Evolutionary conservation across 2,888 invertebrate species (phyloP), one percentile per base, ranked within the genome.

Genomic region (Timema cristinae): DNA sequence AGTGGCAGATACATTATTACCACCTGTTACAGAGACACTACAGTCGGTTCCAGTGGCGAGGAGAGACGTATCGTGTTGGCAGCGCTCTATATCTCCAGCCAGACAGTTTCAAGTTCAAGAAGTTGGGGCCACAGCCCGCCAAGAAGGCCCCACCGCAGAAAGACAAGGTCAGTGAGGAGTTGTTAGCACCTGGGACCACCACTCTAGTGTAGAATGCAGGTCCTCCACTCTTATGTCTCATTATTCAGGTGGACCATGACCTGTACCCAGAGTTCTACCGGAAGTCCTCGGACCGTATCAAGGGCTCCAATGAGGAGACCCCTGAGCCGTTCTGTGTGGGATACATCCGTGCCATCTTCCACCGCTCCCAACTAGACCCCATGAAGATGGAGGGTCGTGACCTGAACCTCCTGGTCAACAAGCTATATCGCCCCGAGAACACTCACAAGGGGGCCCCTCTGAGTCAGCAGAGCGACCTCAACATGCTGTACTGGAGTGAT

Each of bases 211-310:
- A 2, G 32, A 32, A 32, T 4, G 4, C 32, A 32, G 4, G 32
- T 32, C 32, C 32, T 32, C 32, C 32, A 32, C 32, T 32, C 32
- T 32, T 32, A 32, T 32, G 32, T 32, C 32, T 32, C 32, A 32
- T 32, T 71, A 67, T 73, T n/a, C 61, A 85, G 76, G 85, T 89
- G 1, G 91, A 94, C 81, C 91, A 91, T 80, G 86, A 88, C n/a
- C 79, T 89, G 51, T 94, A 91, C 79, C 90, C 94, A 0, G 94
- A 95, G 81, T 89, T 88, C 77, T 94, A 93, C 80, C 85, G 94
- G 71, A 94, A 93, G 82, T 88, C 86, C 63, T 86, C 87, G 13
- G 90, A 90, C 75, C 81, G 82, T 73, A 81, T 89, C 47, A 90
- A 91, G 77, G 91, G 91, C 0, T 90, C 90, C 0, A 91, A 92